A percentile compares a stretch with the other conserved stretches of the same genome.
These are phyloP conservation scores for Stenolophus ochropezus DNA, from an alignment of 2,888 invertebrate species.

Conservation along the genomic window DNA sequence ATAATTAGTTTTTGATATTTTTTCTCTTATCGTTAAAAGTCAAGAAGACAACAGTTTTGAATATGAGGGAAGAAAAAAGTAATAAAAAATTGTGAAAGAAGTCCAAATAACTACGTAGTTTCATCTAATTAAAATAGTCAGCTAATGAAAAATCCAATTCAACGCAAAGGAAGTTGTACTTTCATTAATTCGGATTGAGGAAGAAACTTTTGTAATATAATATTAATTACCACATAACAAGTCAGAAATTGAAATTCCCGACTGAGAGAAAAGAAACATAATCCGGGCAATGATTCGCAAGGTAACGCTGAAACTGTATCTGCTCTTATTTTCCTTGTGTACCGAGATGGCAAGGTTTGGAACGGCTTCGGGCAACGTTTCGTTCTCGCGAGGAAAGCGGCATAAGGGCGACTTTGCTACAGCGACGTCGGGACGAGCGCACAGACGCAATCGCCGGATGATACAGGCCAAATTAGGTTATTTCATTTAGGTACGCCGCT, in stretches of 20 bases:
- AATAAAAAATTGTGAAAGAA: no score
- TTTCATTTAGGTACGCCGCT: constrained; percentile 17
- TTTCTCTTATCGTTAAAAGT: no score
- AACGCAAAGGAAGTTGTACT: no score
- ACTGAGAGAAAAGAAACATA: neutral
- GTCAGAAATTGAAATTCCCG: neutral
- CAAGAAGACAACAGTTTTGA: no score
- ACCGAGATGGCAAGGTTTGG: neutral
- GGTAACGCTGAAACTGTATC: constrained; percentile 1
- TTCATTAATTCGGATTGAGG: no score
- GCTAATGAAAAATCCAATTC: no score
- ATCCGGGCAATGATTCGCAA: constrained; percentile 9
- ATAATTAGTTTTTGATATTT: no score
- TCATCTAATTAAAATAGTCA: no score
- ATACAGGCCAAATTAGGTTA: constrained; percentile 22
- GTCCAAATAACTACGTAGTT: no score
- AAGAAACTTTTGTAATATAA: no score
- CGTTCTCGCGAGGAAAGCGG: neutral
- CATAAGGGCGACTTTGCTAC: neutral
- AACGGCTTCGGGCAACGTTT: neutral
- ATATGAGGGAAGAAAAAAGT: no score
- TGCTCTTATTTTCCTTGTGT: constrained; percentile 20
- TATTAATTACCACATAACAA: no score
- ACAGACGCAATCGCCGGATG: constrained; percentile 1
- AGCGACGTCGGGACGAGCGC: neutral